Evolutionary conservation across 1,140 invertebrate species (phyloP).

Genomic region (Oscheius sp.): DNA sequence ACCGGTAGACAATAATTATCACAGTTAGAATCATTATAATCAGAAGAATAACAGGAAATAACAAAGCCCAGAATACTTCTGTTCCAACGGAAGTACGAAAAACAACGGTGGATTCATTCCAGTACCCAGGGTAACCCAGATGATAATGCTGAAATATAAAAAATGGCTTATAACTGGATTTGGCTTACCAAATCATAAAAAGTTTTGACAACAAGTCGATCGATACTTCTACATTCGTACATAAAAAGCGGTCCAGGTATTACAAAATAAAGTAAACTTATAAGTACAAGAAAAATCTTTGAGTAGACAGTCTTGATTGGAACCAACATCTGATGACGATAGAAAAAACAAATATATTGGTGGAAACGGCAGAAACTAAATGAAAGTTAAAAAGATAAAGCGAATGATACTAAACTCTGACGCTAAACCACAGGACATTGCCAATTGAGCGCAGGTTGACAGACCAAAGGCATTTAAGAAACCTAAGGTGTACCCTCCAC

Average conservation of each 20-base stretch:
- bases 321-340: neutral
- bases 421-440: neutral
- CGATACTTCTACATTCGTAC: neutral
- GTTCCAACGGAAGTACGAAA: neutral
- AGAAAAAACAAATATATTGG: neutral
- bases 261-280: neutral
- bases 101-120: neutral
- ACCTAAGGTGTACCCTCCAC: neutral
- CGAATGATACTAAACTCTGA: neutral
- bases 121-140: neutral
- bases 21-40: neutral
- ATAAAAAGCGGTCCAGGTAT: neutral
- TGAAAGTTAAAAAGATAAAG: neutral
- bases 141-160: neutral
- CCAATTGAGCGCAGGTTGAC: neutral
- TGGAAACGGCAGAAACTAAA: constrained; percentile 1
- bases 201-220: neutral
- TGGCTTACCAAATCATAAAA: neutral
- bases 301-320: neutral
- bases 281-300: neutral
- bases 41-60: neutral
- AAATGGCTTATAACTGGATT: neutral
- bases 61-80: neutral
- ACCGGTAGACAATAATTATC: neutral
- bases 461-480: neutral